A percentile compares a stretch with the other conserved stretches of the same genome.
These are phyloP conservation scores for Ophion costatus DNA, from an alignment of 2,888 invertebrate species.

Conservation along the genomic window DNA sequence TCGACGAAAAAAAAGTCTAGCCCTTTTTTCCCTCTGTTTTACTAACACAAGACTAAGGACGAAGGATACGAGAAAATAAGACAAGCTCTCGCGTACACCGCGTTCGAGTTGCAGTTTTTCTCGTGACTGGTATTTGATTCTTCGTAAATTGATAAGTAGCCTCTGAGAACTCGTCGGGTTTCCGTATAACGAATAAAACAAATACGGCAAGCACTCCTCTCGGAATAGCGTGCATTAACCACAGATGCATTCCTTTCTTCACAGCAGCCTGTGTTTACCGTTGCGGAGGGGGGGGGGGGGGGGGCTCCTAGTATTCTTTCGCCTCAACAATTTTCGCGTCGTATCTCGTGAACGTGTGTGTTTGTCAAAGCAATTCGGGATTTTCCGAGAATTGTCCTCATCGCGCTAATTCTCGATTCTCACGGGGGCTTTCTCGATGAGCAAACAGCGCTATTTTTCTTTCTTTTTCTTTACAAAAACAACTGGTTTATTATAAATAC, in stretches of 20 bases:
- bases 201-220: neutral
- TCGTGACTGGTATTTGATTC: neutral
- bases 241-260: neutral
- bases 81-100: neutral
- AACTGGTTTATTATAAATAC: constrained; percentile 74
- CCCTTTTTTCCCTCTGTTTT: too few species aligned
- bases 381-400: neutral
- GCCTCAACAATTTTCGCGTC: neutral
- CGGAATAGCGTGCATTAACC: neutral
- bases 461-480: constrained; percentile 46
- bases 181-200: neutral
- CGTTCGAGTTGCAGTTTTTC: neutral
- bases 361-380: constrained; percentile 1
- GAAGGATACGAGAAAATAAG: neutral
- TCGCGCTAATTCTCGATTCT: neutral
- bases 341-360: neutral
- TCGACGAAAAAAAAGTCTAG: too few species aligned
- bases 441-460: neutral
- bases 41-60: neutral
- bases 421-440: neutral
- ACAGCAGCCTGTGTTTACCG: neutral
- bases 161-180: neutral
- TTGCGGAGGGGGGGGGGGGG: too few species aligned
- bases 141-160: neutral
- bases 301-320: neutral